These are phyloP conservation scores for Neomorphus geoffroyi DNA, from an alignment of 2,797 vertebrate genomes.

Conservation along the genomic window DNA sequence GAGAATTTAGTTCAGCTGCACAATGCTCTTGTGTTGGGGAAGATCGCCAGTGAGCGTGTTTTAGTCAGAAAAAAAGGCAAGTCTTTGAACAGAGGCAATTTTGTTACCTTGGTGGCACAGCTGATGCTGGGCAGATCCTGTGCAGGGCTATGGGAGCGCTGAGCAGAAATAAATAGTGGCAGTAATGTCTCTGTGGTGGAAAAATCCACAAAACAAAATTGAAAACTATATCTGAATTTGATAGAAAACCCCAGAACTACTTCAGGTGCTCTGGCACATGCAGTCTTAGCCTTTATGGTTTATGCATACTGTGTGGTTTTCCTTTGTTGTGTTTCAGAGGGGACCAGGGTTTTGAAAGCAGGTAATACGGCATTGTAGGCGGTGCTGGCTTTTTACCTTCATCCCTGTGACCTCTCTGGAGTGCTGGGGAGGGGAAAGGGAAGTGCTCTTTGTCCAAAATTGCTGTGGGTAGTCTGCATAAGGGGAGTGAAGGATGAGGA, in stretches of 20 bases:
- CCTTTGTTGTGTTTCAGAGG: neutral
- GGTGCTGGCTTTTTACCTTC: neutral
- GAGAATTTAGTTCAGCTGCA: neutral
- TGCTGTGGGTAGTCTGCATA: neutral
- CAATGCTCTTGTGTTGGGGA: neutral
- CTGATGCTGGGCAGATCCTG: neutral
- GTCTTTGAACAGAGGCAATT: neutral
- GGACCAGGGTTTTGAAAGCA: neutral
- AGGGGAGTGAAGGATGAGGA: neutral
- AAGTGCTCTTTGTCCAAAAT: accelerated
- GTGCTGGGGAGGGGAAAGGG: neutral
- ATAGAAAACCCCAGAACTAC: neutral
- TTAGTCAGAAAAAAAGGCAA: neutral
- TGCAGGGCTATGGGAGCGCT: neutral
- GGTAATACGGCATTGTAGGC: neutral
- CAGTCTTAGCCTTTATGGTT: neutral
- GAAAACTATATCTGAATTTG: neutral
- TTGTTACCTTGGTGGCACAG: neutral
- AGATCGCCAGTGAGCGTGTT: neutral
- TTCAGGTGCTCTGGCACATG: neutral
- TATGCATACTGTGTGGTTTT: too few species aligned
- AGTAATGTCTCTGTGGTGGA: neutral
- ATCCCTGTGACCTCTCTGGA: neutral
- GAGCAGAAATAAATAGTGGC: neutral
- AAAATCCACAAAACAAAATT: neutral